Percentiles rank a stretch among this genome's conserved stretches.
Conservation (phyloP, 2,113 vertebrate species). For the Petrocephalus microphthalmus region DNA sequence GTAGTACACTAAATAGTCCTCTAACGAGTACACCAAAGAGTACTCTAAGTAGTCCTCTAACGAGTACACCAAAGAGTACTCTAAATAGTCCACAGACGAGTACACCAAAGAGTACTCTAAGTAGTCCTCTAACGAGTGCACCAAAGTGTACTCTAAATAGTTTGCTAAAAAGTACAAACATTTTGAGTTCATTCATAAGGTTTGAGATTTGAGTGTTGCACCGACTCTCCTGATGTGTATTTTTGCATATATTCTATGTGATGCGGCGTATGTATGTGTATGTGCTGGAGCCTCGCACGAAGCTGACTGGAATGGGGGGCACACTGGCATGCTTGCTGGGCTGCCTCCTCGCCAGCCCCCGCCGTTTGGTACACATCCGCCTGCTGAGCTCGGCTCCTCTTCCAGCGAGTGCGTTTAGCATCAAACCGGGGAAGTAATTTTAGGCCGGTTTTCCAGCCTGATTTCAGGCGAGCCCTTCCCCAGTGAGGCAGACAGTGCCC, state of each 20-base stretch:
- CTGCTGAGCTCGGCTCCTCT: background rate
- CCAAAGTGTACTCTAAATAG: background rate
- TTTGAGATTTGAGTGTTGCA: background rate
- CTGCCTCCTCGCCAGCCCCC: background rate
- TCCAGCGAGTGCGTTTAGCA: background rate
- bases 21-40: background rate
- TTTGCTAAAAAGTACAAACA: background rate
- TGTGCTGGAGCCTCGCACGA: background rate
- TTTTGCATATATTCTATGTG: background rate
- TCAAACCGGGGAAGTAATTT: background rate
- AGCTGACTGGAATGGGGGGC: background rate
- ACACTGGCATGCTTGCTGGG: background rate
- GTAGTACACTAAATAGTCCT: background rate
- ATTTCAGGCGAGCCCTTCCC: background rate
- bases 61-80: background rate
- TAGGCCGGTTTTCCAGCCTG: background rate
- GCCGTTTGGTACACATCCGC: background rate
- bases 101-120: background rate
- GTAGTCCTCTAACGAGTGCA: background rate
- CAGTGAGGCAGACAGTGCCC: background rate
- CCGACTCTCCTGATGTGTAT: background rate
- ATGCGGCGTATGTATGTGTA: background rate
- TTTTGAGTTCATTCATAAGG: background rate
- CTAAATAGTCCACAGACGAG: background rate
- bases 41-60: background rate